phyloP scores from a whole-genome alignment of 2,888 invertebrate species.

The Tortrix viridana region DNA sequence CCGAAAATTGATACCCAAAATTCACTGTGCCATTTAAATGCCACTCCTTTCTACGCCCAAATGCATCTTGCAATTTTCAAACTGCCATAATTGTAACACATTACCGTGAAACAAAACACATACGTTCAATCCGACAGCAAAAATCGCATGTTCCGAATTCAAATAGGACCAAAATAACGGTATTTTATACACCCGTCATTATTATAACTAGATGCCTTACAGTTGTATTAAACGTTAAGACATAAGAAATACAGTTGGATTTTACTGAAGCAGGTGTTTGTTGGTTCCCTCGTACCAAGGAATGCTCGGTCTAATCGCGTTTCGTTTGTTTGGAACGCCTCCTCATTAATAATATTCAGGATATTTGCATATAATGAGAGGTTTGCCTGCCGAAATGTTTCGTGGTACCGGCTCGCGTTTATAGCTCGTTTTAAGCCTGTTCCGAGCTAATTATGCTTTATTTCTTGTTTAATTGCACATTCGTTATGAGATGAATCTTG shows the following conservation, averaged over 20 bases:
- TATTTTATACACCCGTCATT: slow-evolving; percentile 60
- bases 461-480: slow-evolving; percentile 50
- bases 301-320: slow-evolving; percentile 51
- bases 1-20: background rate
- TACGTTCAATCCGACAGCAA: slow-evolving; percentile 49
- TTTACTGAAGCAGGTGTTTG: slow-evolving; percentile 1
- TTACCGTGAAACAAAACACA: slow-evolving; percentile 26
- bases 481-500: slow-evolving; percentile 37
- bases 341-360: slow-evolving; percentile 40
- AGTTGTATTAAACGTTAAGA: background rate
- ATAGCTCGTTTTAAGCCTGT: slow-evolving; percentile 10
- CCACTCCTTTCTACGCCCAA: slow-evolving; percentile 11
- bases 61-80: slow-evolving; percentile 30
- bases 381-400: slow-evolving; percentile 53
- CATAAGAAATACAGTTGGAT: slow-evolving; percentile 8
- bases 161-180: slow-evolving; percentile 60
- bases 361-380: slow-evolving; percentile 67
- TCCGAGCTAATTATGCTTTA: slow-evolving; percentile 48
- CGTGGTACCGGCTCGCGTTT: slow-evolving; percentile 35
- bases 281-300: slow-evolving; percentile 39
- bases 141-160: slow-evolving; percentile 62
- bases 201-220: slow-evolving; percentile 57
- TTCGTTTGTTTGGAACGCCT: slow-evolving; percentile 50
- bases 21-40: slow-evolving; percentile 6
- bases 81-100: slow-evolving; percentile 30